Base-by-base conservation (phyloP, 2,888 invertebrate species). In the Lamellibrachia columna region DNA sequence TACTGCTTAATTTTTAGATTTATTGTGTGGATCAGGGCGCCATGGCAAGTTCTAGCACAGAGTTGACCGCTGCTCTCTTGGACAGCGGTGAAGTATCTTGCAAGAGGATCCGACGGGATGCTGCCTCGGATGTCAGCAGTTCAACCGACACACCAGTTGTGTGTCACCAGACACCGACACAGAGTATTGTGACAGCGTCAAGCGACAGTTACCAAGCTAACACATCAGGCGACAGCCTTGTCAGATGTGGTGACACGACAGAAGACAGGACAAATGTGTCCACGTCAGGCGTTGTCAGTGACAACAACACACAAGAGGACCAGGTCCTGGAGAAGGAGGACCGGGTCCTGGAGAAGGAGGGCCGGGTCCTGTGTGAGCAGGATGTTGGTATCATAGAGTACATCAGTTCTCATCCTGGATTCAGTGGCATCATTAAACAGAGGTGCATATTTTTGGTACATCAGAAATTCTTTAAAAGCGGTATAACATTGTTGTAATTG, bases 361-460 rank as follows among this genome's bases (percentile, higher is more conserved):
- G 15, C 28, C 28, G 53, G 53, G 40, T 92, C 52, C 52, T 95
- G 8, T 93, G 93, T 53, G 96, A 96, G 92, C 92, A 90, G 91
- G 96, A 96, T 94, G 96, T 95, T 4, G 96, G 96, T 3, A 96
- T 96, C 9, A 94, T 95, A 11, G 95, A 96, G 92, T 96, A 95
- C 92, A 94, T 96, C 90, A 95, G 95, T 93, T 53, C 94, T 22
- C 95, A 95, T 92, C 92, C 93, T 90, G 96, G 96, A 2, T 95
- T 96, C 93, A 94, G 93, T 93, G 96, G 95, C n/a, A 94, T 96
- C 90, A 94, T 96, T 90, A 96, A 96, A 94, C 96, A 96, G 93
- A 95, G 96, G 96, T 96, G 92, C 55, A 91, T 7, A 90, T 52
- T 52, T n/a, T 9, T 90, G 11, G 90, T 52, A 6, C 91, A 75